phyloP scores from a whole-genome alignment of 2,888 invertebrate species.

The Perithous albicinctus region DNA sequence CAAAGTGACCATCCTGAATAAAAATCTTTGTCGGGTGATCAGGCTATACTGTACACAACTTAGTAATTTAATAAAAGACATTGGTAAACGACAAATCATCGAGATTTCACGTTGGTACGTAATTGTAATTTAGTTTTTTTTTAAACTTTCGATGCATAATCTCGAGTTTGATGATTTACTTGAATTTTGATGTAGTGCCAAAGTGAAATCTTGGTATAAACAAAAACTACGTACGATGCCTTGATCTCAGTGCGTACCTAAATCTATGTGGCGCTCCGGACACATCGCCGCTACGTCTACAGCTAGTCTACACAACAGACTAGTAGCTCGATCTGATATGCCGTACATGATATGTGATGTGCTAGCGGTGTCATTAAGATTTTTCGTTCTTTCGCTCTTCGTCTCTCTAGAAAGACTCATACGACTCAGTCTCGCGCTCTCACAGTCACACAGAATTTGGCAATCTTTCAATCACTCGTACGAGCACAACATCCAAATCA shows the following conservation, averaged over 20 bases:
- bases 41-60: constrained; percentile 48
- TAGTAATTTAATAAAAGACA: constrained; percentile 44
- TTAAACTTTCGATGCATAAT: background rate
- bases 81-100: constrained; percentile 48
- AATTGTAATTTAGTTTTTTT: background rate
- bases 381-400: constrained; percentile 40
- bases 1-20: too few relatives aligned
- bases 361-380: constrained; percentile 72
- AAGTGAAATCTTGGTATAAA: constrained; percentile 53
- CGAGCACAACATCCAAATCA: constrained; percentile 26
- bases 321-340: constrained; percentile 82
- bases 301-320: constrained; percentile 83
- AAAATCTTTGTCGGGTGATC: constrained; percentile 22
- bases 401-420: constrained; percentile 48
- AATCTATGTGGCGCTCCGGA: constrained; percentile 83
- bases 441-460: constrained; percentile 36
- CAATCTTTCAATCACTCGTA: constrained; percentile 36
- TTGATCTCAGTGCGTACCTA: constrained; percentile 84
- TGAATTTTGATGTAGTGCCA: constrained; percentile 20
- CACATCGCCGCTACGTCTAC: constrained; percentile 84
- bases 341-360: constrained; percentile 82
- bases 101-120: constrained; percentile 51
- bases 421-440: constrained; percentile 24
- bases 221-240: constrained; percentile 80
- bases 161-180: too few relatives aligned